A percentile compares a stretch with the other conserved stretches of the same genome.
Conservation (phyloP, 2,888 invertebrate genomes). For the Agrotis exclamationis region DNA sequence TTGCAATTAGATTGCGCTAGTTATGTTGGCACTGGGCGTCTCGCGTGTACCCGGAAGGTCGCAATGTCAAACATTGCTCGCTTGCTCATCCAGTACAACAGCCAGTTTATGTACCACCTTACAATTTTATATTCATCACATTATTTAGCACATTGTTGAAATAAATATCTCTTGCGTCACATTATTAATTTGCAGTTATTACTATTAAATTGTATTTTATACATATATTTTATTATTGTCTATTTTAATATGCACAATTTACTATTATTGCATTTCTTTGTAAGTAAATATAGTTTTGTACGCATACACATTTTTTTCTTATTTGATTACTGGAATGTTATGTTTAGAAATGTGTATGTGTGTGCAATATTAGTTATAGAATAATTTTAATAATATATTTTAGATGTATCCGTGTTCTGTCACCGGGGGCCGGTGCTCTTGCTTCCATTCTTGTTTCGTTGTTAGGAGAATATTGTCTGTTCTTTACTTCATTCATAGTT, state of each 20-base stretch:
- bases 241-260: constrained; percentile 90
- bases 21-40: constrained; percentile 78
- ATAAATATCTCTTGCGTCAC: constrained; percentile 80
- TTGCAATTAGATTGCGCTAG: constrained; percentile 90
- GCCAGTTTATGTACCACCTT: constrained; percentile 57
- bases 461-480: constrained; percentile 77
- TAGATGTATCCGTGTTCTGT: constrained; percentile 77
- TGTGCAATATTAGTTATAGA: constrained; percentile 91
- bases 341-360: constrained; percentile 90
- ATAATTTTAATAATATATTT: constrained; percentile 84
- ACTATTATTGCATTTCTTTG: constrained; percentile 87
- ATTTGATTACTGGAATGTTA: constrained; percentile 80
- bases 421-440: constrained; percentile 63
- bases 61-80: constrained; percentile 87
- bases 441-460: constrained; percentile 86
- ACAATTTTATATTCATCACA: constrained; percentile 73
- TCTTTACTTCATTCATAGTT: constrained; percentile 79
- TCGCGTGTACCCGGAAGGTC: constrained; percentile 47
- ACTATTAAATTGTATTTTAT: constrained; percentile 88
- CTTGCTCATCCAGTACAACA: constrained; percentile 63
- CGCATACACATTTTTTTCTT: constrained; percentile 89
- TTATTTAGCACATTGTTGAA: constrained; percentile 79
- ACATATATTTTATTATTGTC: constrained; percentile 89
- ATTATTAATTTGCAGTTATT: constrained; percentile 87
- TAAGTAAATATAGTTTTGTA: constrained; percentile 87